Conservation (phyloP, 2,888 invertebrate genomes). For the Drosophila prostipennis region DNA sequence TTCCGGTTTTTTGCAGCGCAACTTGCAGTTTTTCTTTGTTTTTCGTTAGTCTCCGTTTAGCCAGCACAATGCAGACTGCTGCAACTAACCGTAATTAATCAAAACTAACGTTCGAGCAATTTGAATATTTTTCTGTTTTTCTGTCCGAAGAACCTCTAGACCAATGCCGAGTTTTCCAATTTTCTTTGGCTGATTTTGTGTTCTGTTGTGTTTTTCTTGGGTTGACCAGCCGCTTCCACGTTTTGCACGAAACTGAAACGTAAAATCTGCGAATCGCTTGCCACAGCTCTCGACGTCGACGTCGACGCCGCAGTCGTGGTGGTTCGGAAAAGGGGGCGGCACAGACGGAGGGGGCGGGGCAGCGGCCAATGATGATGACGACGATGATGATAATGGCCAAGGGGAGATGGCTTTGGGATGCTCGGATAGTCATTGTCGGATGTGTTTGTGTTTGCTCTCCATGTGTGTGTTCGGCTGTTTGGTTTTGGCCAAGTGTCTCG, state of each 20-base stretch:
- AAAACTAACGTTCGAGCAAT: slow-evolving; percentile 40
- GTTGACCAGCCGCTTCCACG: slow-evolving; percentile 76
- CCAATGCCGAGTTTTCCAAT: slow-evolving; percentile 18
- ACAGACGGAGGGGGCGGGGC: slow-evolving; percentile 2
- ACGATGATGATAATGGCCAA: slow-evolving; percentile 22
- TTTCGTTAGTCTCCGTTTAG: slow-evolving; percentile 13
- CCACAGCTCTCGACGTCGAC: slow-evolving; percentile 44
- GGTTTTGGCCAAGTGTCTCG: slow-evolving; percentile 34
- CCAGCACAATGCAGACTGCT: slow-evolving; percentile 55
- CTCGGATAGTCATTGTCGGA: slow-evolving; percentile 15
- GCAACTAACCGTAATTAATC: slow-evolving; percentile 23
- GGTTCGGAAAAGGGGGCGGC: slow-evolving; percentile 18
- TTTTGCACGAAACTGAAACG: slow-evolving; percentile 80
- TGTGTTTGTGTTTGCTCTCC: slow-evolving; percentile 43
- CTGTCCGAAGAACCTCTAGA: background rate
- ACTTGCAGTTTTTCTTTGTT: slow-evolving; percentile 29
- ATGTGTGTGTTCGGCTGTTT: slow-evolving; percentile 38
- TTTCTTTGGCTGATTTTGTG: slow-evolving; percentile 27
- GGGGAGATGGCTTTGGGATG: slow-evolving; percentile 11
- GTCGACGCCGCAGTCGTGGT: slow-evolving; percentile 21
- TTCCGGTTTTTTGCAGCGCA: slow-evolving; percentile 70
- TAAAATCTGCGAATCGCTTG: slow-evolving; percentile 70
- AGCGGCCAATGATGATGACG: slow-evolving; percentile 6
- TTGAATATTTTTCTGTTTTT: slow-evolving; percentile 24
- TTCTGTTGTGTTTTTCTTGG: slow-evolving; percentile 32